These are phyloP conservation scores for Cantharis nigra DNA, from an alignment of 2,888 invertebrate species.

Conservation along the genomic window DNA sequence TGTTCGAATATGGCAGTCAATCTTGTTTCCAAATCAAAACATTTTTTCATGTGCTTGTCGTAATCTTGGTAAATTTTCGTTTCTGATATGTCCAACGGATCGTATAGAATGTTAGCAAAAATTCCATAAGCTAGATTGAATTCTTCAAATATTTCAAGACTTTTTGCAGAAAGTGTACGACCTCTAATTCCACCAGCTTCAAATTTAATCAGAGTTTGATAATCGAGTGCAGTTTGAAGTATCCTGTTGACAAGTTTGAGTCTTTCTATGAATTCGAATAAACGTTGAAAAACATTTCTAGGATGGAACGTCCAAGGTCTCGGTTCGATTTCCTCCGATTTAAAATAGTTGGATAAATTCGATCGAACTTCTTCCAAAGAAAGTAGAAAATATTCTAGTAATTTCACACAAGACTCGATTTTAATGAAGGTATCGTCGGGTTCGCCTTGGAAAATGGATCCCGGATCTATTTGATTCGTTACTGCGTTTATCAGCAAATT, in stretches of 20 bases:
- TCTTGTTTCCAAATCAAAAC: conserved; percentile 75
- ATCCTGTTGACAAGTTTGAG: conserved; percentile 69
- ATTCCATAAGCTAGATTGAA: conserved; percentile 51
- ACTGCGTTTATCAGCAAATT: conserved; percentile 81
- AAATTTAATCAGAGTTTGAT: conserved; percentile 82
- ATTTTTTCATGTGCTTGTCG: conserved; percentile 63
- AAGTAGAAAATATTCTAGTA: conserved; percentile 44
- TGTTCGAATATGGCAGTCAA: conserved; percentile 80
- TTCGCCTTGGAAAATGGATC: conserved; percentile 84
- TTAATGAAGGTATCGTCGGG: conserved; percentile 52
- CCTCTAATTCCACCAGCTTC: conserved; percentile 55
- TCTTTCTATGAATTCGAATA: conserved; percentile 66
- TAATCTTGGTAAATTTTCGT: conserved; percentile 69
- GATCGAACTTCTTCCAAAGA: conserved; percentile 59
- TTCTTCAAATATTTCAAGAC: conserved; percentile 48
- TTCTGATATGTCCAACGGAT: conserved; percentile 75
- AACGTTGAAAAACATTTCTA: conserved; percentile 70
- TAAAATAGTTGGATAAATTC: conserved; percentile 54
- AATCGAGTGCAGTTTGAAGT: conserved; percentile 78
- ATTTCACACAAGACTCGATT: conserved; percentile 41
- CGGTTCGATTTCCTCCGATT: conserved; percentile 59
- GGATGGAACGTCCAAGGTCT: conserved; percentile 78
- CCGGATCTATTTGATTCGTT: conserved; percentile 74
- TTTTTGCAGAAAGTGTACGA: conserved; percentile 47
- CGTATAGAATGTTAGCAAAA: conserved; percentile 67